A percentile compares a stretch with the other conserved stretches of the same genome.
phyloP scores from a whole-genome alignment of 2,888 invertebrate species.

The Euplagia quadripunctaria region DNA sequence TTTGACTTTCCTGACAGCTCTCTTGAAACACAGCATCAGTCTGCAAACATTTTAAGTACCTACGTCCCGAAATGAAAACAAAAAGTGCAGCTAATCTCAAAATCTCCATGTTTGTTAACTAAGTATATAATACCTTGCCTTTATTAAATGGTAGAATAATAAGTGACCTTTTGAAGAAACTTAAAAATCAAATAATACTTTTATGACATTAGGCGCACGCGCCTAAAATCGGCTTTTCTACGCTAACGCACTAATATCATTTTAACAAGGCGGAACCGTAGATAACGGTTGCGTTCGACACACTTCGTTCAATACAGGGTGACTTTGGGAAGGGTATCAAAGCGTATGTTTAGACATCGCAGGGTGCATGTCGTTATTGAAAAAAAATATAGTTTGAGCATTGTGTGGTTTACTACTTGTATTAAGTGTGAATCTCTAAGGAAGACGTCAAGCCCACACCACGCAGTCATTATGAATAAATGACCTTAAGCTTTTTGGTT shows the following conservation, averaged over 20 bases:
- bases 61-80: neutral
- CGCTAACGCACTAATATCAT: slow-evolving; percentile 71
- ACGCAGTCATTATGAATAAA: neutral
- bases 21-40: neutral
- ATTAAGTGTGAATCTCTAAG: neutral
- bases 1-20: neutral
- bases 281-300: slow-evolving; percentile 60
- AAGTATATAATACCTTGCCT: neutral
- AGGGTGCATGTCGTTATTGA: neutral
- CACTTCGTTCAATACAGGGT: slow-evolving; percentile 47
- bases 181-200: slow-evolving; percentile 2
- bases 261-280: slow-evolving; percentile 81
- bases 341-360: slow-evolving; percentile 2
- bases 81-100: neutral
- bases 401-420: neutral
- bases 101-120: neutral
- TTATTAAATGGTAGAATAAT: neutral
- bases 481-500: neutral
- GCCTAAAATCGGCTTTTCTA: slow-evolving; percentile 66
- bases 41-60: neutral
- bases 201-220: slow-evolving; percentile 44
- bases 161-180: neutral
- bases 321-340: slow-evolving; percentile 29
- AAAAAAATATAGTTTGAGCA: neutral
- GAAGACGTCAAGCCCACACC: neutral